phyloP scores from a whole-genome alignment of 2,888 invertebrate species.

The Antheraea yamamai region DNA sequence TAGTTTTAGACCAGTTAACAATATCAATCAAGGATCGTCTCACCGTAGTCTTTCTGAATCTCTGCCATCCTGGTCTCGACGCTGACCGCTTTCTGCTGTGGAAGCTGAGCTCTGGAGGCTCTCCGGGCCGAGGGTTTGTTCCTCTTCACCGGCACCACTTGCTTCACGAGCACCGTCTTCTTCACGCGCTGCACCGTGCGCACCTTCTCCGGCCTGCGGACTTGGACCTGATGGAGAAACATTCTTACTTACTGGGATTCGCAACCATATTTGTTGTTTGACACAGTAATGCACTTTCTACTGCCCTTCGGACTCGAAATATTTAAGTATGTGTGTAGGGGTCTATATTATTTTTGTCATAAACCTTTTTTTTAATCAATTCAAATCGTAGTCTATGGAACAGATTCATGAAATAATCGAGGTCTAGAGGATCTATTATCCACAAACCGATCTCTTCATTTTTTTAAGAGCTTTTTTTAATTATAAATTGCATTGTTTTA shows the following conservation, averaged over 20 bases:
- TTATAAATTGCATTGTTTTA: no score
- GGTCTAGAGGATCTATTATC: no score
- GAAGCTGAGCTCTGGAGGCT: conserved; percentile 50
- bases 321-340: no score
- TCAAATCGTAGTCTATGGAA: no score
- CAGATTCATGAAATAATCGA: no score
- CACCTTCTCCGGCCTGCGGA: conserved; percentile 92
- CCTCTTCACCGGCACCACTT: conserved; percentile 90
- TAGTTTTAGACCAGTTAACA: background rate
- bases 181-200: conserved; percentile 92
- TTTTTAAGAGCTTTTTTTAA: no score
- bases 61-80: conserved; percentile 84
- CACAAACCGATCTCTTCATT: no score
- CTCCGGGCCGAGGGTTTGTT: conserved; percentile 44
- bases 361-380: no score
- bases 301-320: no score
- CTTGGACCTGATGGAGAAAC: conserved; percentile 84
- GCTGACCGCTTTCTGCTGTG: conserved; percentile 42
- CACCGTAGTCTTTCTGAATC: conserved; percentile 90
- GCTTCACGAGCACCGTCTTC: conserved; percentile 93
- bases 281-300: no score
- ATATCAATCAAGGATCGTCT: background rate
- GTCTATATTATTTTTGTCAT: no score
- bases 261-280: no score
- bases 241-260: background rate